Evolutionary conservation across 2,888 invertebrate species (phyloP), one percentile per base, ranked within the genome.

Genomic region (Aphidius colemani): DNA sequence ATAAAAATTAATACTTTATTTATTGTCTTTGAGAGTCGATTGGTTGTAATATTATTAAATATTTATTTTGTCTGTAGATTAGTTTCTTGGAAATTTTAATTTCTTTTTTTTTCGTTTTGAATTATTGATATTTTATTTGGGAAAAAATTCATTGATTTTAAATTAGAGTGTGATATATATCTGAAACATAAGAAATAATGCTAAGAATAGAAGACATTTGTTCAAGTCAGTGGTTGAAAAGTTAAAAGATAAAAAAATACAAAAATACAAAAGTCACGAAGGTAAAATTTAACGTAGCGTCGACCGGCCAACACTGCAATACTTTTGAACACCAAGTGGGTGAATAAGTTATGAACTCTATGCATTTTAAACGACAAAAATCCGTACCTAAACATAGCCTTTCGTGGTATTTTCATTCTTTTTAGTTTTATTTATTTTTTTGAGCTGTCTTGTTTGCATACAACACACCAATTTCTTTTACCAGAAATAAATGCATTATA

Each of bases 301-400:
- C 11, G 50, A 41, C 41, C 10, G 51, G 64, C 59, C 61, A 59
- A 51, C 57, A 51, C 59, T 63, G 55, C 64, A 57, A 61, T 67
- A 65, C 58, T 53, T 58, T 59, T 68, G 70, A 72, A 69, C 30
- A 30, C 71, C 74, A 70, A 70, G 69, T 63, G 60, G 70, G 72
- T 71, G 77, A 78, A 78, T 78, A 76, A 78, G 75, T 78, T 76
- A 77, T 75, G 74, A 78, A 78, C 75, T 78, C 78, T 75, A 78
- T 78, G 78, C 78, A 78, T 78, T 78, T 77, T 77, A 75, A 77
- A 78, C 74, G 75, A 76, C 76, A 73, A 73, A 30, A 78, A 77
- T 77, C 76, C 75, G 74, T 71, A 68, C 76, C 63, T 73, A 72
- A 77, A 75, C 72, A 70, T 73, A 70, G 71, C 74, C 74, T 74